Base-by-base conservation (phyloP, 2,113 vertebrate genomes). In the Gymnocephalus cernua region DNA sequence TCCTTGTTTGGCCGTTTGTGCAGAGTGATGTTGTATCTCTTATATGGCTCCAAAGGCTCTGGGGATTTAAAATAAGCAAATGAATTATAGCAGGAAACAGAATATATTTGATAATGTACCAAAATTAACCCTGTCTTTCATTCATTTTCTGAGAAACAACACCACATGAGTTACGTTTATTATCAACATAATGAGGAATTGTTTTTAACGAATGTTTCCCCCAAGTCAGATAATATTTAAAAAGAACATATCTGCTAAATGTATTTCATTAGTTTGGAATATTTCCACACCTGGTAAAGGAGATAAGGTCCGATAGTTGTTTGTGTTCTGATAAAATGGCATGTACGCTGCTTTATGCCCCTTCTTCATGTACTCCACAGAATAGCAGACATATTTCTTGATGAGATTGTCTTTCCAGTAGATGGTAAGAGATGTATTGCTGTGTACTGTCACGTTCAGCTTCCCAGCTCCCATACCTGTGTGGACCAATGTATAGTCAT, bases 11-110 rank as follows among this genome's bases (percentile, higher is more conserved):
- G 78, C 56, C 94, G 83, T 1, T 25, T 74, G 48, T 94, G 91
- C 18, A 96, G 91, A 19, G 79, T 78, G 70, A 96, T 84, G 57
- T 56, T 80, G 84, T 96, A 96, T 74, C 90, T 93, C 64, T 86
- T 79, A 54, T 91, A 93, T 16, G 93, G 92, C 85, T 95, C 78
- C 86, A 96, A 71, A 35, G 87, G 56, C 18, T 82, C 95, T 96
- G 53, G 4, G 32, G 25, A 7, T 79, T 74, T 11, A 7, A 59
- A 35, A 75, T 1, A 71, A 70, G 2, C 38, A 51, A 47, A 66
- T 21, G 3, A 23, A 14, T 64, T 35, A 41, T n/a, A 6, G 66
- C 0, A 59, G 15, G 18, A 74, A n/a, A 44, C 0, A 0, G 19
- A 54, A 29, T 14, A 27, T 14, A 25, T 67, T 35, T 62, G 2